These are phyloP conservation scores for Pao palembangensis DNA, from an alignment of 2,113 vertebrate species.

Conservation along the genomic window DNA sequence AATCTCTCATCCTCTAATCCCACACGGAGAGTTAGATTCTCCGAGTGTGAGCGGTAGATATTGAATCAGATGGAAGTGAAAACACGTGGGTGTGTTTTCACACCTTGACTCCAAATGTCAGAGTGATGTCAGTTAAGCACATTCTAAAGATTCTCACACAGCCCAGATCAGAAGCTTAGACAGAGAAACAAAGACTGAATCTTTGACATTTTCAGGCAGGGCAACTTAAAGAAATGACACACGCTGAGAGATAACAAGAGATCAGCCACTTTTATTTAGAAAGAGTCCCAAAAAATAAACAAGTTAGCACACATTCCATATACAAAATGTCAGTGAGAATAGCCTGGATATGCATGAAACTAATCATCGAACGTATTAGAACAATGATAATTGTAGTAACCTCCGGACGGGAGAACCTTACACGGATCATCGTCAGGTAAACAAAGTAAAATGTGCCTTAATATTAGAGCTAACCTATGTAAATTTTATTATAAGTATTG, in stretches of 20 bases:
- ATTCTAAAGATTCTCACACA: neutral
- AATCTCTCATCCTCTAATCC: no score
- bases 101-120: no score
- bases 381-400: conserved; percentile 52
- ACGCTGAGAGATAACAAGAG: conserved; percentile 54
- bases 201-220: neutral
- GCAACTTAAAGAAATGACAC: conserved; percentile 9
- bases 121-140: conserved; percentile 2
- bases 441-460: conserved; percentile 6
- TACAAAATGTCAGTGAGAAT: conserved; percentile 77
- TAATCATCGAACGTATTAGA: conserved; percentile 47
- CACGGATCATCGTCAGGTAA: conserved; percentile 29
- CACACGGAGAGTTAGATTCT: neutral
- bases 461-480: conserved; percentile 33
- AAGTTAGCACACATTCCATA: conserved; percentile 80
- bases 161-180: neutral
- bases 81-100: conserved; percentile 1
- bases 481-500: conserved; percentile 12
- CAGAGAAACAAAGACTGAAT: neutral
- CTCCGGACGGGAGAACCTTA: conserved; percentile 31
- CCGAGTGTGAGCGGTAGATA: neutral
- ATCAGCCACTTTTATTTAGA: conserved; percentile 80
- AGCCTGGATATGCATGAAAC: conserved; percentile 65
- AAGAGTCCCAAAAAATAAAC: conserved; percentile 81
- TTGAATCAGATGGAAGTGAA: neutral